These are phyloP conservation scores for Leptinotarsa rubiginosa DNA, from an alignment of 2,888 invertebrate species.

Conservation along the genomic window DNA sequence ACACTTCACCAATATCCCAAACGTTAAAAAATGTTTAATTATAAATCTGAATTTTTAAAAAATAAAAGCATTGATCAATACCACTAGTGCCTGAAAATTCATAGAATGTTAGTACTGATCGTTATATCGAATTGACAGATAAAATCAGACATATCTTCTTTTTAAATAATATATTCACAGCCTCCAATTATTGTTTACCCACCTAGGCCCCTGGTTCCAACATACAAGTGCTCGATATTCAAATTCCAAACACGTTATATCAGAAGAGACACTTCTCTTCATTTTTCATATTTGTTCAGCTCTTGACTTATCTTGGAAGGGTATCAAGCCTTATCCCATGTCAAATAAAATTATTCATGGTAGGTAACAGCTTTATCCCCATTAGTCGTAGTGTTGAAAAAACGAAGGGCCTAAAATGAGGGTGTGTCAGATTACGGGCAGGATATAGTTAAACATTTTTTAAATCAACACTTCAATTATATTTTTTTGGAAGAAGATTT, in stretches of 20 bases:
- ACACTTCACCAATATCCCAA: no score
- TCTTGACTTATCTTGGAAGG: conserved; percentile 24
- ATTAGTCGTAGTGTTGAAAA: background rate
- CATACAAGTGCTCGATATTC: conserved; percentile 20
- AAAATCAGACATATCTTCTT: no score
- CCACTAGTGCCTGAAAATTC: no score
- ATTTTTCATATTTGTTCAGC: conserved; percentile 24
- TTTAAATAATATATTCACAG: no score
- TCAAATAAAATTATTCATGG: conserved; percentile 22
- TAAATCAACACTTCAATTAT: background rate
- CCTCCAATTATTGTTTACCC: background rate
- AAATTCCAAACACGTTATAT: conserved; percentile 19
- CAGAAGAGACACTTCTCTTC: conserved; percentile 14
- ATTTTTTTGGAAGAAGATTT: no score
- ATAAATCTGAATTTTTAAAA: no score
- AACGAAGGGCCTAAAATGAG: background rate
- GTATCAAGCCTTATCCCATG: conserved; percentile 21
- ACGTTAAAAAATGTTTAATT: no score
- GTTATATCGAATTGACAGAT: no score
- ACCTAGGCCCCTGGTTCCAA: conserved; percentile 10
- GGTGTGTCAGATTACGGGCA: background rate
- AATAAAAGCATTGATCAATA: no score
- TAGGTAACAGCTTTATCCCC: conserved; percentile 16
- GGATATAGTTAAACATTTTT: background rate
- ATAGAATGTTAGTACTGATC: no score